These are phyloP conservation scores for Pimpla rufipes DNA, from an alignment of 2,888 invertebrate species.

Conservation along the genomic window DNA sequence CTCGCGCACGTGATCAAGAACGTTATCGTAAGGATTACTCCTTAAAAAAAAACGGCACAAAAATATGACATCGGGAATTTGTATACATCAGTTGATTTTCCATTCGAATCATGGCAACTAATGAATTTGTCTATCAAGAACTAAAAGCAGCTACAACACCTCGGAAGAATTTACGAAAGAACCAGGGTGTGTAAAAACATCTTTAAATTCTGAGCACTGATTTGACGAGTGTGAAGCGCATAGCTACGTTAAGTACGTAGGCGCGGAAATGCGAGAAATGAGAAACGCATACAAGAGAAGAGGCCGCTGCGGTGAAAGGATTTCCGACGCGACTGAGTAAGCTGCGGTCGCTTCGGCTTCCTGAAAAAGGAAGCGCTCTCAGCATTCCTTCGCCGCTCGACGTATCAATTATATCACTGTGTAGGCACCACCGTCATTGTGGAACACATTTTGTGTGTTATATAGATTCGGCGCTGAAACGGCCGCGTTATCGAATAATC, in stretches of 20 bases:
- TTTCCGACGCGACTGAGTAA: constrained; percentile 30
- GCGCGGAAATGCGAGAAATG: constrained; percentile 55
- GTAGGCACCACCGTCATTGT: not conserved
- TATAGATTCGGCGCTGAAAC: not conserved
- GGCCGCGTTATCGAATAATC: constrained; percentile 14
- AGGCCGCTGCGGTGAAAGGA: constrained; percentile 23
- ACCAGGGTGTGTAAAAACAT: constrained; percentile 14
- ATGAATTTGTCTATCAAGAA: too few relatives aligned
- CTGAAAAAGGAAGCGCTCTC: constrained; percentile 23
- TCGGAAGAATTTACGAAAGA: not conserved
- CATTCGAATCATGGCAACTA: too few relatives aligned
- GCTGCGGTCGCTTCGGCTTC: constrained; percentile 30
- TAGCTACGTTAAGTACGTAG: constrained; percentile 23
- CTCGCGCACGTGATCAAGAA: too few relatives aligned
- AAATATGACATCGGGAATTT: too few relatives aligned
- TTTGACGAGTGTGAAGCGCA: constrained; percentile 4
- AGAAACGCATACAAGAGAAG: constrained; percentile 33
- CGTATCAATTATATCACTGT: constrained; percentile 23
- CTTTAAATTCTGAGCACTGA: constrained; percentile 1
- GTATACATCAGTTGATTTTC: too few relatives aligned
- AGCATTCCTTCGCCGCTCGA: constrained; percentile 15
- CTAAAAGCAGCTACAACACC: too few relatives aligned
- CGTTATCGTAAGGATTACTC: too few relatives aligned
- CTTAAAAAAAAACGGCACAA: too few relatives aligned
- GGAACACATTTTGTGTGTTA: not conserved